Conservation (phyloP, 2,888 invertebrate species). For the Suillia variegata region DNA sequence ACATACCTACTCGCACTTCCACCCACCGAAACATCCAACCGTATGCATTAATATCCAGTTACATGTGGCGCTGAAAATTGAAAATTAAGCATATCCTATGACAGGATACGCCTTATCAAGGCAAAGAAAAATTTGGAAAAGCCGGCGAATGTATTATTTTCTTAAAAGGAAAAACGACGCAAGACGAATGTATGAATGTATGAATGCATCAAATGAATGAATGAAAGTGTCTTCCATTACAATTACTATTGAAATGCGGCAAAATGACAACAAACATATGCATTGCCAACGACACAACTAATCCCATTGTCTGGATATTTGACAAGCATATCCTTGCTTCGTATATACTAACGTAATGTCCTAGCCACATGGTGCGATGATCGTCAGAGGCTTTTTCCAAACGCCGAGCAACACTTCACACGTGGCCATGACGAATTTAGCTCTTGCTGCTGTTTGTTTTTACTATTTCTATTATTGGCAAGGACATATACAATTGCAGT, state of each 20-base stretch:
- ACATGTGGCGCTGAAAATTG: not conserved
- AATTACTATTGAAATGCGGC: not conserved
- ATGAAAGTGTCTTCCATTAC: no score
- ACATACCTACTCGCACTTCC: no score
- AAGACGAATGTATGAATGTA: constrained; percentile 3
- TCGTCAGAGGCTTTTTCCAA: not conserved
- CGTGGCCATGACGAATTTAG: constrained; percentile 36
- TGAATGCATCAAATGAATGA: no score
- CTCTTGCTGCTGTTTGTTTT: constrained; percentile 12
- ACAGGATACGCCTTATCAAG: not conserved
- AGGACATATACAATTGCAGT: constrained; percentile 4
- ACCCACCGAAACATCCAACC: no score
- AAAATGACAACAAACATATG: constrained; percentile 42
- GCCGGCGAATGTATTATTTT: no score
- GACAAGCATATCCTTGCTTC: not conserved
- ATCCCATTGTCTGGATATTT: constrained; percentile 40
- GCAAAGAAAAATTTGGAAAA: no score
- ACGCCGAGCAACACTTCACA: constrained; percentile 22
- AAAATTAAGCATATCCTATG: constrained; percentile 9
- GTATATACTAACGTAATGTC: no score
- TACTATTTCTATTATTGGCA: constrained; percentile 10
- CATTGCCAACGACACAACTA: constrained; percentile 43
- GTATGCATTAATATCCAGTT: constrained; percentile 1
- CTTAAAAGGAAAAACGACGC: not conserved
- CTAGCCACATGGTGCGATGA: no score